Percentiles rank a stretch among this genome's conserved stretches.
These are phyloP conservation scores for Campoletis raptor DNA, from an alignment of 2,888 invertebrate species.

Conservation along the genomic window DNA sequence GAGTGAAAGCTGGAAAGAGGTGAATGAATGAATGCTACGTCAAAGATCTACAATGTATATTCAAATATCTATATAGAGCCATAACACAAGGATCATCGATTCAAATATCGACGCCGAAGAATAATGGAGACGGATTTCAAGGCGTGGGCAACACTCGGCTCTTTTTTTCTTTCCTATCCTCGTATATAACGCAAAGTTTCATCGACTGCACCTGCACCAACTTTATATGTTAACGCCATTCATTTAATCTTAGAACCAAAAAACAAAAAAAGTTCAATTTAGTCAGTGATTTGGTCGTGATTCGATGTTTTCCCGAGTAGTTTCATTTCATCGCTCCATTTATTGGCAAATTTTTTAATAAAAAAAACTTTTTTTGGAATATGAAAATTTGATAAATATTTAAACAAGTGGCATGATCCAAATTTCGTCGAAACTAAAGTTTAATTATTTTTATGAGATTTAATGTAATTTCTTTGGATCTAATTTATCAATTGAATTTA, in stretches of 20 bases:
- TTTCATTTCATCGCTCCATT: not conserved
- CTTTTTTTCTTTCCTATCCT: slow-evolving; percentile 36
- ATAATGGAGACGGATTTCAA: slow-evolving; percentile 77
- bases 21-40: slow-evolving; percentile 53
- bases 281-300: not conserved
- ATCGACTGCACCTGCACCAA: slow-evolving; percentile 61
- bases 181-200: slow-evolving; percentile 32
- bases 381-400: not conserved
- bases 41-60: slow-evolving; percentile 5
- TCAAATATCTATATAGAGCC: slow-evolving; percentile 26
- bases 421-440: too few relatives aligned
- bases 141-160: slow-evolving; percentile 75
- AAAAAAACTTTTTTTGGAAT: not conserved
- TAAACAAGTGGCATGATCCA: too few relatives aligned
- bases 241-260: not conserved
- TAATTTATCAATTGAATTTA: too few relatives aligned
- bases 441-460: too few relatives aligned
- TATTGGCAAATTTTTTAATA: not conserved
- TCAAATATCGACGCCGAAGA: slow-evolving; percentile 79
- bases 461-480: too few relatives aligned
- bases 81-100: slow-evolving; percentile 71
- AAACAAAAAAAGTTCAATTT: not conserved
- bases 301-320: not conserved
- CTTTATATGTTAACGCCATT: not conserved
- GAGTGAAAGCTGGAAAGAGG: slow-evolving; percentile 66